phyloP scores from a whole-genome alignment of 2,113 vertebrate genomes.

The Ophthalmolycus amberensis region DNA sequence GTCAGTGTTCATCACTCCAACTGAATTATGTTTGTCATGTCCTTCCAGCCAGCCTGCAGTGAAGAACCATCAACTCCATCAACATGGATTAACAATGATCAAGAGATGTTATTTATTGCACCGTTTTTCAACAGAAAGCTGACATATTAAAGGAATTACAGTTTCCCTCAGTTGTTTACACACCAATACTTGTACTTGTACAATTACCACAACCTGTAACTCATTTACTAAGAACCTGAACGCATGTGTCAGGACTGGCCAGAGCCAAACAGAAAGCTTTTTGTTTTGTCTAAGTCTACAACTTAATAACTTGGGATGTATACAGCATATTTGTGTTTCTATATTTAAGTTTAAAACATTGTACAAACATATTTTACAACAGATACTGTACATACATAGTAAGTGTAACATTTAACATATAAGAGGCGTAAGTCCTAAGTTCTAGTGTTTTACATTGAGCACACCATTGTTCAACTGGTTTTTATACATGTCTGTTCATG shows the following conservation, averaged over 20 bases:
- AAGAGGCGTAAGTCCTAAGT: neutral
- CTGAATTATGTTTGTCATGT: neutral
- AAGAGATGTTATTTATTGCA: constrained; percentile 19
- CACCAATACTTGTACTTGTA: neutral
- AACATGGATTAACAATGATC: neutral
- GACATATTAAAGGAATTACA: neutral
- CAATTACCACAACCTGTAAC: neutral
- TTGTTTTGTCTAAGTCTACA: too few species aligned
- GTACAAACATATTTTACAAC: neutral
- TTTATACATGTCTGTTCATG: neutral
- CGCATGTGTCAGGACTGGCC: neutral
- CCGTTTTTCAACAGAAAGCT: neutral
- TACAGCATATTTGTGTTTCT: too few species aligned
- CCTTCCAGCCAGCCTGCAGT: neutral
- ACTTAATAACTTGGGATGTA: too few species aligned
- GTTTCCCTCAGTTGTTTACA: too few species aligned
- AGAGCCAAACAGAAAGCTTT: neutral
- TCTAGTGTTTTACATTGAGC: neutral
- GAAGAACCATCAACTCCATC: neutral
- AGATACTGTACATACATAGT: neutral
- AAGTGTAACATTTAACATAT: neutral
- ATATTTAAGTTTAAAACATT: too few species aligned
- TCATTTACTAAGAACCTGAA: neutral
- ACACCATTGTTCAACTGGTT: neutral
- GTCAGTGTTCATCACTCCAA: too few species aligned